Evolutionary conservation across 2,113 vertebrate genomes (phyloP).

Genomic region (Trogon melanurus): DNA sequence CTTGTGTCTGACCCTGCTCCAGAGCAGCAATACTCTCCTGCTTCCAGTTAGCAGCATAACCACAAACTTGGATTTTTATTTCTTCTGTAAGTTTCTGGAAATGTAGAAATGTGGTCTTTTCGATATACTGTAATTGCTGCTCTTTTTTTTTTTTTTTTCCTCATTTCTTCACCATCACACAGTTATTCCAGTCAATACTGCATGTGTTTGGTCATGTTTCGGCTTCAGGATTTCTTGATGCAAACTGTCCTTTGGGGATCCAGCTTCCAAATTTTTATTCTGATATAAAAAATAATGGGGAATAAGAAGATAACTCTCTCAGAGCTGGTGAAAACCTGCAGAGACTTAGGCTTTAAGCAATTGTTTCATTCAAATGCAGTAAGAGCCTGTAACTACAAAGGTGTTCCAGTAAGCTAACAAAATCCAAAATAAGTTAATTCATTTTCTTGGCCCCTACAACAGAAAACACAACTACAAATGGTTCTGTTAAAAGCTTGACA

Average conservation of each 20-base stretch:
- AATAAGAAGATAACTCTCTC: not conserved
- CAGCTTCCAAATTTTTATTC: not conserved
- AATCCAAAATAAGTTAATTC: not conserved
- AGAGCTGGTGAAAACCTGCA: not conserved
- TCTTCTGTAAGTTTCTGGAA: constrained; percentile 51
- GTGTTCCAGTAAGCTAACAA: not conserved
- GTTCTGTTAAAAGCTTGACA: not conserved
- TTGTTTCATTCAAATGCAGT: not conserved
- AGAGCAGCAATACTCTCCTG: constrained; percentile 25
- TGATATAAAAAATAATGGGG: not conserved
- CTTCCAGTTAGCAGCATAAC: constrained; percentile 57
- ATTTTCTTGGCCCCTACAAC: not conserved
- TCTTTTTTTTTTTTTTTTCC: not conserved
- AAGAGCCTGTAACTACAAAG: not conserved
- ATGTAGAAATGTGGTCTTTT: constrained; percentile 45
- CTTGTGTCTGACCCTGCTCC: constrained; percentile 38
- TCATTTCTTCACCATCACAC: not conserved
- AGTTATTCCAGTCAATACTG: not conserved
- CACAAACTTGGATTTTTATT: constrained; percentile 16
- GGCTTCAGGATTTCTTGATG: not conserved
- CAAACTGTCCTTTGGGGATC: not conserved
- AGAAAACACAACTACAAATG: not conserved
- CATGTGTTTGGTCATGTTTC: not conserved
- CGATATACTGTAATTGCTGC: constrained; percentile 4
- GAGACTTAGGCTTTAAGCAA: not conserved